These are phyloP conservation scores for Amphipoea oculea DNA, from an alignment of 2,888 invertebrate genomes.

Conservation along the genomic window DNA sequence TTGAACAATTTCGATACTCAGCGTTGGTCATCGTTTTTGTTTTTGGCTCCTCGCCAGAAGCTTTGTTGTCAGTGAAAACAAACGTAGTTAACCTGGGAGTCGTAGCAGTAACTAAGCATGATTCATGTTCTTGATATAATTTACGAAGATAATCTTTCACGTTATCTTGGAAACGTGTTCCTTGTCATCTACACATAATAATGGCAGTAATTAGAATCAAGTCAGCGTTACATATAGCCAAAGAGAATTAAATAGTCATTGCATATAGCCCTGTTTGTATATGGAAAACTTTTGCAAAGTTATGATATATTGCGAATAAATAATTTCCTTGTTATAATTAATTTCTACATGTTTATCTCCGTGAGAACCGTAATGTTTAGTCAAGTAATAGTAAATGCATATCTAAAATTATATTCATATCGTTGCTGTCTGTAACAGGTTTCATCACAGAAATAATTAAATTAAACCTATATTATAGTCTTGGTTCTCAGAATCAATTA, in stretches of 20 bases:
- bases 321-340: conserved; percentile 5
- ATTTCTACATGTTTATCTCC: conserved; percentile 15
- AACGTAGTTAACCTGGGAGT: conserved; percentile 52
- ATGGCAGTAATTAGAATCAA: conserved; percentile 12
- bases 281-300: conserved; percentile 2
- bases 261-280: background rate
- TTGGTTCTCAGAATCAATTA: conserved; percentile 35
- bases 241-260: too few species aligned
- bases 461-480: conserved; percentile 2
- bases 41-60: conserved; percentile 51
- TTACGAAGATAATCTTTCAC: conserved; percentile 10
- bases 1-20: conserved; percentile 49
- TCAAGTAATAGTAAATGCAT: background rate
- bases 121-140: conserved; percentile 45
- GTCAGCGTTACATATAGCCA: background rate
- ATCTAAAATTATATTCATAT: conserved; percentile 18
- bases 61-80: conserved; percentile 45
- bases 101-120: conserved; percentile 43
- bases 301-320: background rate
- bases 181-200: conserved; percentile 9
- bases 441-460: conserved; percentile 40
- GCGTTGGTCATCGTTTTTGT: conserved; percentile 55
- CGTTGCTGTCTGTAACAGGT: conserved; percentile 16
- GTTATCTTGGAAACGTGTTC: conserved; percentile 20
- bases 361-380: background rate